Base-by-base conservation (phyloP, 2,888 invertebrate species). In the Hirtodrosophila histrioides region DNA sequence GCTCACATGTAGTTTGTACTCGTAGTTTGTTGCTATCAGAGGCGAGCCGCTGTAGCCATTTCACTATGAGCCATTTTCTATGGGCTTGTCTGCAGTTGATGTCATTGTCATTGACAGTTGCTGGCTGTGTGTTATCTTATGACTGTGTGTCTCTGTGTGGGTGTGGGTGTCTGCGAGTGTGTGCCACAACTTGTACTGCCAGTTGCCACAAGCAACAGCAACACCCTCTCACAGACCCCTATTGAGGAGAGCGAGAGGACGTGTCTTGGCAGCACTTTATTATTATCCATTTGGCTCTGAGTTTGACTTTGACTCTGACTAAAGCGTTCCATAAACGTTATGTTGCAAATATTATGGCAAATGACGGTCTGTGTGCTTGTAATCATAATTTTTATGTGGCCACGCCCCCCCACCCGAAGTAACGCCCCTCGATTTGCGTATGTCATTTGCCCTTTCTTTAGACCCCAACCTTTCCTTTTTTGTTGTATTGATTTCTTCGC, bases 101-200 rank as follows among this genome's bases (percentile, higher is more conserved):
- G 84, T 79, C 86, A 83, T 74, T 84, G 83, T 86, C 88, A 84
- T 74, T 79, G 84, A 70, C 86, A 86, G 84, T 71, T 65, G 61
- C 69, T 65, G 55, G 73, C 54, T 65, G 58, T 64, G 57, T 83
- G 63, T 86, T 81, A 78, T 69, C 86, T 65, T 48, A 37, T 29
- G 29, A 10, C 39, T 17, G 12, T 17, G 36, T 49, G 23, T 37
- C 10, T 41, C 9, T 33, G 41, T 43, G 53, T 69, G n/a, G 45
- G 31, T n/a, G 33, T 24, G 41, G 36, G 45, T 27, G 31, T 61
- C 41, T 45, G 53, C 29, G 37, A 46, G 17, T 43, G 36, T 46
- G 29, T 49, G 43, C 27, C 35, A 37, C 56, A 45, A 46, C 69
- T 53, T 60, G 60, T 56, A 44, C 49, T 63, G 63, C 49, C 53